Percentiles rank a stretch among this genome's conserved stretches.
These are phyloP conservation scores for Perca fluviatilis DNA, from an alignment of 2,113 vertebrate genomes.

Conservation along the genomic window DNA sequence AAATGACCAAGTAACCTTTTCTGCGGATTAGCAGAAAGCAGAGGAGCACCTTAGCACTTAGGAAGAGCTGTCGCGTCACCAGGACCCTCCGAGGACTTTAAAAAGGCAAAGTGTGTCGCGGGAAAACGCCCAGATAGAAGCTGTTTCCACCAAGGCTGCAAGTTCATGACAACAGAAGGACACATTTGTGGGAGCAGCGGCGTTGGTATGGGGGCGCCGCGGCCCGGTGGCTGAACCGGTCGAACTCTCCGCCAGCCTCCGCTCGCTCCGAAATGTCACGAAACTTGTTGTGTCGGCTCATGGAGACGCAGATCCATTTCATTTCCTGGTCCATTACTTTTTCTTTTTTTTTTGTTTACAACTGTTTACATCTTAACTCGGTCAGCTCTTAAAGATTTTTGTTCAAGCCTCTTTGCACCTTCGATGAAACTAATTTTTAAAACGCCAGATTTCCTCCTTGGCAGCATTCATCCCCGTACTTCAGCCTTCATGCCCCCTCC, in stretches of 20 bases:
- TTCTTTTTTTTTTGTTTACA: constrained; percentile 56
- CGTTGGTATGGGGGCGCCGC: neutral
- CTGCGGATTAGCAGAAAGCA: constrained; percentile 35
- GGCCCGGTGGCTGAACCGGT: neutral
- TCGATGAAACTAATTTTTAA: neutral
- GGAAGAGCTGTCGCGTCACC: neutral
- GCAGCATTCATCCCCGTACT: neutral
- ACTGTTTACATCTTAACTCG: constrained; percentile 47
- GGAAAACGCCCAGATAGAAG: neutral
- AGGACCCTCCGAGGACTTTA: constrained; percentile 17
- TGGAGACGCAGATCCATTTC: constrained; percentile 11
- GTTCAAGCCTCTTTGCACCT: constrained; percentile 31
- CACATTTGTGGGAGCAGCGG: neutral
- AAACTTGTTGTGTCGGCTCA: neutral
- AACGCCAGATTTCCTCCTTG: neutral
- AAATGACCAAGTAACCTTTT: constrained; percentile 4
- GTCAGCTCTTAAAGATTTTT: constrained; percentile 7
- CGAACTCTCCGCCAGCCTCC: neutral
- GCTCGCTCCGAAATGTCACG: neutral
- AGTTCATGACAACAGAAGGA: neutral
- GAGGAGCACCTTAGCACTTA: constrained; percentile 59
- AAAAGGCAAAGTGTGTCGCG: neutral
- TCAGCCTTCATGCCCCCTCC: constrained; percentile 6
- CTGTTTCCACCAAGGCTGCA: neutral
- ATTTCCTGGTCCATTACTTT: constrained; percentile 25